Conservation (phyloP, 2,113 vertebrate genomes). For the Dipodomys ordii region DNA sequence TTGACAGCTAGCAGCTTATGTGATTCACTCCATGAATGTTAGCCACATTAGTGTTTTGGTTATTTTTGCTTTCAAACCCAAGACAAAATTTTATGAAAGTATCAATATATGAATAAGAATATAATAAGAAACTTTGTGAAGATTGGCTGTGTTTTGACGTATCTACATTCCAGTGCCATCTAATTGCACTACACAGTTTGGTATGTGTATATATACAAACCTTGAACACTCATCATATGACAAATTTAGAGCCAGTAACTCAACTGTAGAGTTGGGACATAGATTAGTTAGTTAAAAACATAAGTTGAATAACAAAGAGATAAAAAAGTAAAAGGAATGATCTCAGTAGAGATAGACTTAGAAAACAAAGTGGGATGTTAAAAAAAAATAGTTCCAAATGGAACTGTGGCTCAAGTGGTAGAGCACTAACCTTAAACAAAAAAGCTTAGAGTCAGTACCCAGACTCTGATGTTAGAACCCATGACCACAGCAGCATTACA, state of each 20-base stretch:
- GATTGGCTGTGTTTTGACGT: neutral
- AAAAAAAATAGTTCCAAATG: neutral
- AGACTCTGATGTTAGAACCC: too few relatives aligned
- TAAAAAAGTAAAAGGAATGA: conserved; percentile 4
- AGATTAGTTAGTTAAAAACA: conserved; percentile 33
- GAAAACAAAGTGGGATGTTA: conserved; percentile 33
- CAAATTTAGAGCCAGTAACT: conserved; percentile 14
- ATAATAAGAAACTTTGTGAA: neutral
- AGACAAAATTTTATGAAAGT: conserved; percentile 23
- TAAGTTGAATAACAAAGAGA: conserved; percentile 40
- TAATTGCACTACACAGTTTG: neutral
- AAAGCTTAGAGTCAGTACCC: too few relatives aligned
- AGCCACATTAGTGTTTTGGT: conserved; percentile 21
- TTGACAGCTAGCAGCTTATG: conserved; percentile 80
- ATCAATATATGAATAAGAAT: conserved; percentile 2
- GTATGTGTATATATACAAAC: neutral
- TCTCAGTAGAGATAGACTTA: neutral
- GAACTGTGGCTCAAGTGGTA: too few relatives aligned
- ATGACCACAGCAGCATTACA: neutral
- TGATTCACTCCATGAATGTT: conserved; percentile 41
- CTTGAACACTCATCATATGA: neutral
- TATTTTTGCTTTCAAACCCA: conserved; percentile 57
- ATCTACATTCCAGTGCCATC: neutral
- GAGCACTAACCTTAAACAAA: too few relatives aligned
- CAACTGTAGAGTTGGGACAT: neutral